These are phyloP conservation scores for Rostratula benghalensis DNA, from an alignment of 2,113 vertebrate genomes.

Conservation along the genomic window DNA sequence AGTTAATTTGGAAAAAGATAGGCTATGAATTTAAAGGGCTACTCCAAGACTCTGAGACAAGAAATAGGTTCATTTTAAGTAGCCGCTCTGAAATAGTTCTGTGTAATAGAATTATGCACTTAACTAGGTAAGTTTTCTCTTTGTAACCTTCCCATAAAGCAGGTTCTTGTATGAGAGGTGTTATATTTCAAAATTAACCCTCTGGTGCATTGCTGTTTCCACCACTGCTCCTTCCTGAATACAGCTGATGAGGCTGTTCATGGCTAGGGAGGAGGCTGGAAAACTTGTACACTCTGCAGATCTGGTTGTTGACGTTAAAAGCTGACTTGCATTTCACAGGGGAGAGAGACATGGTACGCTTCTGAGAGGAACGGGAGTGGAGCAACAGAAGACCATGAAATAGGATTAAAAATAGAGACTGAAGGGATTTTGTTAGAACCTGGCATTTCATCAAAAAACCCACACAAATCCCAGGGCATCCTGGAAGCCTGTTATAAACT, in stretches of 20 bases:
- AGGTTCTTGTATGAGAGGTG: neutral
- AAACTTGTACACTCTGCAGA: constrained; percentile 7
- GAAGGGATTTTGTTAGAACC: constrained; percentile 1
- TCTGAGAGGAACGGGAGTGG: neutral
- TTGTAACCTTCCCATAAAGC: neutral
- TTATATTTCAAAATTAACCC: constrained; percentile 23
- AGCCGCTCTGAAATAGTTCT: neutral
- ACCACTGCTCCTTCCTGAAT: neutral
- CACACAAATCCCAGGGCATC: neutral
- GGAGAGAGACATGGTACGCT: neutral
- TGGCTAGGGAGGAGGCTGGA: neutral
- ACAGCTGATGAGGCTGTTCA: neutral
- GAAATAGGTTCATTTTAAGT: neutral
- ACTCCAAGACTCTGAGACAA: neutral
- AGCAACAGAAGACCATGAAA: constrained; percentile 10
- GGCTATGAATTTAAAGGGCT: constrained; percentile 39
- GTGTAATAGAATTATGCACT: neutral
- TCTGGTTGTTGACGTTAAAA: neutral
- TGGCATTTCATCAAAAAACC: neutral
- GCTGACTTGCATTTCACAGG: constrained; percentile 24
- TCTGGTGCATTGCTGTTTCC: neutral
- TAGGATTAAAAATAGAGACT: constrained; percentile 34
- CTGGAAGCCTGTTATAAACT: neutral
- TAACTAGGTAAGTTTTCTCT: neutral
- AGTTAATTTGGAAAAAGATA: constrained; percentile 22